phyloP scores from a whole-genome alignment of 2,888 invertebrate species.

The Colletes collaris region DNA sequence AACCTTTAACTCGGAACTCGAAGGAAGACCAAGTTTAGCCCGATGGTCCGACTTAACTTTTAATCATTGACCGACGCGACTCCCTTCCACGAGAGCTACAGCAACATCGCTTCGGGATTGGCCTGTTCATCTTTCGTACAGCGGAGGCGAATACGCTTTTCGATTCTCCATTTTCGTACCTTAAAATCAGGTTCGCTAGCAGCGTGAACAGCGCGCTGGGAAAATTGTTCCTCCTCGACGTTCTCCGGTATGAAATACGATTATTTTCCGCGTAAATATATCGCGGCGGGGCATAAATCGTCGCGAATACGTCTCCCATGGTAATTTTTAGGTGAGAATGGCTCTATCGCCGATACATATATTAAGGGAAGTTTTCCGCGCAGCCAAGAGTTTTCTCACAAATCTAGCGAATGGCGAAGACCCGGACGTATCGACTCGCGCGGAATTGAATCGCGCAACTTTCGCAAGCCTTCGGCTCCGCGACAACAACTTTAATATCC shows the following conservation, averaged over 20 bases:
- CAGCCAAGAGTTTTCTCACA: slow-evolving; percentile 31
- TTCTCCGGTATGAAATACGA: slow-evolving; percentile 15
- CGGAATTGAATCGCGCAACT: slow-evolving; percentile 58
- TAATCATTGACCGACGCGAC: neutral
- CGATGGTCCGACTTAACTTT: neutral
- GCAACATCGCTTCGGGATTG: too few relatives aligned
- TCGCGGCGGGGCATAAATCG: neutral
- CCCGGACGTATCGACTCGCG: slow-evolving; percentile 4
- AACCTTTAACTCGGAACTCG: neutral
- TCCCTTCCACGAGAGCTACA: neutral
- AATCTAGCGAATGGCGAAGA: slow-evolving; percentile 34
- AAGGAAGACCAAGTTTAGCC: neutral
- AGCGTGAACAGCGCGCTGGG: too few relatives aligned
- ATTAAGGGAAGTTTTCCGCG: slow-evolving; percentile 24
- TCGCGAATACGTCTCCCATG: neutral
- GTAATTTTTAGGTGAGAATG: neutral
- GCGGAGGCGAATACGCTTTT: too few relatives aligned
- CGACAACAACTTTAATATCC: slow-evolving; percentile 53
- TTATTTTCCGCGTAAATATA: slow-evolving; percentile 9
- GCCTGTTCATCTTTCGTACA: too few relatives aligned
- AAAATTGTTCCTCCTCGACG: neutral
- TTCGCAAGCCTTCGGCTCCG: slow-evolving; percentile 21
- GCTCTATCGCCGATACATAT: slow-evolving; percentile 13
- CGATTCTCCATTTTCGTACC: too few relatives aligned
- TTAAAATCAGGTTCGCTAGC: too few relatives aligned